Conservation (phyloP, 2,888 invertebrate species). For the Dasypogon diadema region DNA sequence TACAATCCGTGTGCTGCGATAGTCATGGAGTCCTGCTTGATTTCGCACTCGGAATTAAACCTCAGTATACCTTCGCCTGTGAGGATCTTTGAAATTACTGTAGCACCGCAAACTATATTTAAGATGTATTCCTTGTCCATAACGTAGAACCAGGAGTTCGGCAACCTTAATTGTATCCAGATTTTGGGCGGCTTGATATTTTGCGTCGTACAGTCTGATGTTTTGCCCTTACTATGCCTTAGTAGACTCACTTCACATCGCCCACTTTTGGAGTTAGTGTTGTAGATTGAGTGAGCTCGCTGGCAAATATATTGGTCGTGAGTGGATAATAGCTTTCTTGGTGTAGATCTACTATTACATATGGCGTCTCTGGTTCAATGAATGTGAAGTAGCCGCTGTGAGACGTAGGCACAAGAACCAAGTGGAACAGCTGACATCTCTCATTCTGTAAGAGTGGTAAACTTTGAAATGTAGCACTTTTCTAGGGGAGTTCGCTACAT, state of each 20-base stretch:
- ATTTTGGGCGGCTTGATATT: not conserved
- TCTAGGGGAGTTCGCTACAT: too few species aligned
- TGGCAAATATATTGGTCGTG: not conserved
- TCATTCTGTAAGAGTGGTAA: not conserved
- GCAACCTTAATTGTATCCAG: not conserved
- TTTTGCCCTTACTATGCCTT: not conserved
- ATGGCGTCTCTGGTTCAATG: conserved; percentile 3
- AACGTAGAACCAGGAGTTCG: not conserved
- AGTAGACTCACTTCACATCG: not conserved
- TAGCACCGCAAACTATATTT: not conserved
- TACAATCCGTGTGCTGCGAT: not conserved
- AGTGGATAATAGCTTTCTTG: conserved; percentile 7
- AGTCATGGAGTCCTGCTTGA: conserved; percentile 20
- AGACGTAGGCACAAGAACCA: not conserved
- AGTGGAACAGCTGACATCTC: not conserved
- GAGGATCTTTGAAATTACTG: not conserved
- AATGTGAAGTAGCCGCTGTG: not conserved
- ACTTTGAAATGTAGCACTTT: not conserved
- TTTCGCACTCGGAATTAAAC: not conserved
- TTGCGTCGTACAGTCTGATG: not conserved
- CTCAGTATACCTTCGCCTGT: not conserved
- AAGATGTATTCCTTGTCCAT: conserved; percentile 1
- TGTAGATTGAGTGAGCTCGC: not conserved
- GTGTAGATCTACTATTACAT: not conserved
- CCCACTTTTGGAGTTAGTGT: not conserved